These are phyloP conservation scores for Meleagris gallopavo DNA, from an alignment of 2,113 vertebrate genomes.

Conservation along the genomic window DNA sequence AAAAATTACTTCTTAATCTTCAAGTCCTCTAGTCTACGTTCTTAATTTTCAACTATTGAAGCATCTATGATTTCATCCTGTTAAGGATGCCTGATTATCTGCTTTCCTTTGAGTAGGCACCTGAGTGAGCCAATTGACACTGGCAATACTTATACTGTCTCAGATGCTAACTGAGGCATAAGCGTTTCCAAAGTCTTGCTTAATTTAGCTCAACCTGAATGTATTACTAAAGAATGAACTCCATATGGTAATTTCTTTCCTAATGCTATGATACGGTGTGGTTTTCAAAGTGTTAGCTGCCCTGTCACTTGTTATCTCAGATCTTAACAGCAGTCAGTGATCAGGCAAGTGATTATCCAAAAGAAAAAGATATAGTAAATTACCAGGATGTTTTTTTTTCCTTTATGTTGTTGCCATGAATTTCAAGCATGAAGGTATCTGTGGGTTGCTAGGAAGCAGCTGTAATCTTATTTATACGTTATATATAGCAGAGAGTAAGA, in stretches of 20 bases:
- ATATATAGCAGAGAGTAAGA: neutral
- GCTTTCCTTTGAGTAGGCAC: neutral
- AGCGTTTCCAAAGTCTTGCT: neutral
- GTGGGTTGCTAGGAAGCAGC: conserved; percentile 34
- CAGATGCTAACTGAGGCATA: neutral
- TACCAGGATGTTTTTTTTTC: neutral
- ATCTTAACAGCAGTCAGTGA: neutral
- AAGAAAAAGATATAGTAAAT: neutral
- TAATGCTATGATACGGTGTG: neutral
- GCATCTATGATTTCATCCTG: neutral
- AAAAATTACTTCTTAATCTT: conserved; percentile 41
- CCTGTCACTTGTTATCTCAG: neutral
- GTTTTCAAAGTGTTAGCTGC: neutral
- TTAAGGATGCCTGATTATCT: neutral
- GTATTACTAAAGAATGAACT: neutral
- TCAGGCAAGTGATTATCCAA: neutral
- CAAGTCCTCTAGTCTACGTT: neutral
- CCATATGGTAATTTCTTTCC: neutral
- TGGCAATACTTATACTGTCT: neutral
- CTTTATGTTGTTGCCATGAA: conserved; percentile 52
- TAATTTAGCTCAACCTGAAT: neutral
- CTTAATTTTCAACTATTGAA: conserved; percentile 4
- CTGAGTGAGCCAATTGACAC: neutral
- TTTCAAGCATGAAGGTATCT: conserved; percentile 56
- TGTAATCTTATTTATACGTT: conserved; percentile 37